phyloP scores from a whole-genome alignment of 2,113 vertebrate species.

The Urocitellus parryii region DNA sequence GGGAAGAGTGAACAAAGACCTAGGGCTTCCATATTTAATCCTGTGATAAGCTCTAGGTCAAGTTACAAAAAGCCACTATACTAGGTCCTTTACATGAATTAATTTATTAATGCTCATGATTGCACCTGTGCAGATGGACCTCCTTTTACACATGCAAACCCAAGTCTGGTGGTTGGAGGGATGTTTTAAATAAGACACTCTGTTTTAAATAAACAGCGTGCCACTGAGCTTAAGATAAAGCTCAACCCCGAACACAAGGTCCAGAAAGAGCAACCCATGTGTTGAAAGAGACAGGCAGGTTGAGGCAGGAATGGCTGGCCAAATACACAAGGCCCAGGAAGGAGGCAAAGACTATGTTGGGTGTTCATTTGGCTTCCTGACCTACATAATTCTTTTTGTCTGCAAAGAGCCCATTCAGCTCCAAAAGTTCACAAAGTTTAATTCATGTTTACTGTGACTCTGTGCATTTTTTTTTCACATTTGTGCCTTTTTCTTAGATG shows the following conservation, averaged over 20 bases:
- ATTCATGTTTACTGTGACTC: background rate
- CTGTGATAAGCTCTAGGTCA: background rate
- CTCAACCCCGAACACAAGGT: background rate
- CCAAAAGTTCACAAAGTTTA: background rate
- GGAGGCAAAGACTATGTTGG: background rate
- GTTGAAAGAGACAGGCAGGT: background rate
- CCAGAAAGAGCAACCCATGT: background rate
- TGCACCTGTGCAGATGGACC: background rate
- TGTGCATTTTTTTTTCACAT: background rate
- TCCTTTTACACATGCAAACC: background rate
- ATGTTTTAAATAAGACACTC: background rate
- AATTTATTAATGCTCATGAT: background rate
- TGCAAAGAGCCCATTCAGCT: background rate
- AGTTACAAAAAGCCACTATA: background rate
- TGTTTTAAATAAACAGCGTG: background rate
- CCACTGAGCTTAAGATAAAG: background rate
- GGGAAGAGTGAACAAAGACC: background rate
- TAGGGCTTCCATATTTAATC: background rate
- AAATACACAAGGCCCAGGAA: too few relatives aligned
- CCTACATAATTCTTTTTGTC: background rate
- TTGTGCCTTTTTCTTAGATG: background rate
- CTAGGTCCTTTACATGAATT: background rate
- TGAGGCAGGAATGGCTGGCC: background rate
- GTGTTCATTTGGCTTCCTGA: background rate
- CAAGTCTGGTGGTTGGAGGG: background rate